These are phyloP conservation scores for Vidua macroura DNA, from an alignment of 2,113 vertebrate genomes.

Conservation along the genomic window DNA sequence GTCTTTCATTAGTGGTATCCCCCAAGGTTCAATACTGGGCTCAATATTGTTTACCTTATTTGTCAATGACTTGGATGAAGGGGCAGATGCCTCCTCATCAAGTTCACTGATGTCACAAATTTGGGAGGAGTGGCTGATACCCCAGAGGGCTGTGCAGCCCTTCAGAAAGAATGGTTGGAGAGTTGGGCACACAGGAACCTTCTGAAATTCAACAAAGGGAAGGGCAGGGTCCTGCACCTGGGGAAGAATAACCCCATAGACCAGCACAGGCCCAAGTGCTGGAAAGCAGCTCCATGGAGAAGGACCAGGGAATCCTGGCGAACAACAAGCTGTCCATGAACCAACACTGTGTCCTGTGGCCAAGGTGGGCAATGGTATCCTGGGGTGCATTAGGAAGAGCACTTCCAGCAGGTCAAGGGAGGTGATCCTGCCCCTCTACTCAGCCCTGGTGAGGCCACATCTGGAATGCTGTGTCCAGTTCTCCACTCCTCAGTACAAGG, in stretches of 20 bases:
- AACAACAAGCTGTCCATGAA: not conserved
- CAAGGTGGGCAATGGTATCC: fast-evolving
- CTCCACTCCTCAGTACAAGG: not conserved
- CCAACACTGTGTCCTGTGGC: not conserved
- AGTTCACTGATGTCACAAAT: not conserved
- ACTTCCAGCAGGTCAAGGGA: not conserved
- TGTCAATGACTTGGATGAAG: fast-evolving
- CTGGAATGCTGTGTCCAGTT: not conserved
- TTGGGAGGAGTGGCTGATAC: not conserved
- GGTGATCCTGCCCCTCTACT: not conserved
- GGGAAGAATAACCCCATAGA: not conserved
- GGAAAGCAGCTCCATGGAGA: not conserved
- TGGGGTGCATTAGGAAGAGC: not conserved
- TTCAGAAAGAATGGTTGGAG: not conserved
- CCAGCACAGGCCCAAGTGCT: not conserved
- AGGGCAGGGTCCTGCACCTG: not conserved
- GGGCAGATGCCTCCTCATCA: not conserved
- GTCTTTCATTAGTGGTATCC: not conserved
- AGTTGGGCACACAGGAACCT: not conserved
- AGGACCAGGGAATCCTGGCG: fast-evolving
- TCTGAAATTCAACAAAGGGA: not conserved
- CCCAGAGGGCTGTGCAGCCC: not conserved
- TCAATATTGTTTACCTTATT: not conserved
- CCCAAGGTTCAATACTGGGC: not conserved
- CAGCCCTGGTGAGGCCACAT: not conserved